phyloP scores from a whole-genome alignment of 1,140 invertebrate species.

The Monochamus saltuarius region DNA sequence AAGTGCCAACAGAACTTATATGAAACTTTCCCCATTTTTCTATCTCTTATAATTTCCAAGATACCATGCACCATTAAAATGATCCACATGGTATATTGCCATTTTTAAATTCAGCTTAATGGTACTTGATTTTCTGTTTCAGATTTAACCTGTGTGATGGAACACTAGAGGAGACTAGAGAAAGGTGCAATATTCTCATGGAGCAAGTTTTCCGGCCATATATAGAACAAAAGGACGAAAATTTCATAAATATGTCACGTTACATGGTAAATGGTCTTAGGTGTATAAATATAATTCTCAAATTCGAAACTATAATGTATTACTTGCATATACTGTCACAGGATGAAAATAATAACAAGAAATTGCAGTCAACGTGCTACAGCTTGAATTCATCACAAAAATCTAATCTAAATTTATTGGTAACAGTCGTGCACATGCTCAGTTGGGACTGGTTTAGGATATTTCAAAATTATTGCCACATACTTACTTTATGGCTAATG shows the following conservation, averaged over 20 bases:
- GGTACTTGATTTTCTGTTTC: constrained; percentile 20
- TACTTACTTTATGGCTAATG: not conserved
- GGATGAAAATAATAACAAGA: not conserved
- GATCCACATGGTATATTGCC: no score
- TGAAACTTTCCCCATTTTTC: no score
- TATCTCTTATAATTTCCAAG: no score
- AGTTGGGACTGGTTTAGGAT: not conserved
- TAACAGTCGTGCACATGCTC: not conserved
- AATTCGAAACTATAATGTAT: constrained; percentile 27
- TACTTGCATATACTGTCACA: constrained; percentile 19
- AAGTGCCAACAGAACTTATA: no score
- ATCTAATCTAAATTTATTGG: not conserved
- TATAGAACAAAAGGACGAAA: constrained; percentile 31
- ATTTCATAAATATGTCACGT: constrained; percentile 41
- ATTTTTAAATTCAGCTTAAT: not conserved
- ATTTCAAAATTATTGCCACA: not conserved
- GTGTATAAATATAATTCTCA: constrained; percentile 37
- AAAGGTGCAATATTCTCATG: constrained; percentile 41
- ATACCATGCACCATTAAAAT: no score
- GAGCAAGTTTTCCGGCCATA: constrained; percentile 33
- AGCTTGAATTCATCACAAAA: not conserved
- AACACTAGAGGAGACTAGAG: constrained; percentile 41
- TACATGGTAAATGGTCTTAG: constrained; percentile 43
- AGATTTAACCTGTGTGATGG: constrained; percentile 48
- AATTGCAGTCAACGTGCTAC: constrained; percentile 5